Conservation (phyloP, 2,888 invertebrate genomes). For the Apodemia mormo region DNA sequence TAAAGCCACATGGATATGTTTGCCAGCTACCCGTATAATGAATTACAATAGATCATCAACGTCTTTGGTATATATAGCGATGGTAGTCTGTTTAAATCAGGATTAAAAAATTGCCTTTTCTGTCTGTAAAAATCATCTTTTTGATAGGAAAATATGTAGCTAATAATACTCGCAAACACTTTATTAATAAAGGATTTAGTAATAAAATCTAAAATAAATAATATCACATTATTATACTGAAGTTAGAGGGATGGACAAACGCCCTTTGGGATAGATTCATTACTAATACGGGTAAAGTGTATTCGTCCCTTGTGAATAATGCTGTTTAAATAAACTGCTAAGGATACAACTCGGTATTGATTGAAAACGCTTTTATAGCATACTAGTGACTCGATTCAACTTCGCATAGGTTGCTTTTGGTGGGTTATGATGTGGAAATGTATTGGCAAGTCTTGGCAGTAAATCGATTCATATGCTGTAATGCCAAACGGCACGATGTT, state of each 20-base stretch:
- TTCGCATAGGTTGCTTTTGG: background rate
- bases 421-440: too few relatives aligned
- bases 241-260: background rate
- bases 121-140: too few relatives aligned
- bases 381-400: background rate
- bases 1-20: too few relatives aligned
- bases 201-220: background rate
- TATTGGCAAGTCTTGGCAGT: too few relatives aligned
- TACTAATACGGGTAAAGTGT: conserved; percentile 6
- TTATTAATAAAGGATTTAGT: background rate
- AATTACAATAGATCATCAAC: too few relatives aligned
- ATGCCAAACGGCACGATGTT: too few relatives aligned
- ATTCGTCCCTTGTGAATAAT: conserved; percentile 16
- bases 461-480: too few relatives aligned
- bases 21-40: too few relatives aligned
- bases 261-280: conserved; percentile 3
- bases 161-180: background rate
- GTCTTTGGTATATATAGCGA: too few relatives aligned
- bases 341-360: background rate
- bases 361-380: background rate
- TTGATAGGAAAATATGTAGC: too few relatives aligned
- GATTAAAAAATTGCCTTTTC: too few relatives aligned
- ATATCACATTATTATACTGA: background rate
- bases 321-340: background rate
- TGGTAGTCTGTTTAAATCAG: too few relatives aligned